Evolutionary conservation across 2,113 vertebrate genomes (phyloP), one percentile per base, ranked within the genome.

Genomic region (Empidonax alnorum): DNA sequence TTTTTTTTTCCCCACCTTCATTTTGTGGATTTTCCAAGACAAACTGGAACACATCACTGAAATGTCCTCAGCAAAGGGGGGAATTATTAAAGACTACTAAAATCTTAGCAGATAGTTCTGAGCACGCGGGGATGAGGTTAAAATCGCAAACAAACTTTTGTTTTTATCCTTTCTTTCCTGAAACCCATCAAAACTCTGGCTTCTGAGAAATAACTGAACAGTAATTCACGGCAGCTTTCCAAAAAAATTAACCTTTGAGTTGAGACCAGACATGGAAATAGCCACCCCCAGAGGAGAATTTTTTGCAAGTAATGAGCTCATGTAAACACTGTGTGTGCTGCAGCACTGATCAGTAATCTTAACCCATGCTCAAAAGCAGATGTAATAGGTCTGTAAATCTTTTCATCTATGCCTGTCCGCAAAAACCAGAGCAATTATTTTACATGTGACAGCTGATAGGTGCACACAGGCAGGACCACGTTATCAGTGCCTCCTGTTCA

Each of bases 221-320:
- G 31, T 42, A 39, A 72, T 95, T 92, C 56, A 92, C 27, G 87
- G 39, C 67, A 95, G 42, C 50, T 97, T 92, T 95, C 63, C 61
- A 91, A 88, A 88, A 52, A 93, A 93, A 84, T 95, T 93, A 94
- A 95, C 81, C 86, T 94, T 92, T 95, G 77, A 59, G 52, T 39
- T 93, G 80, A 86, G 67, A 92, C 25, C 62, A 72, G 42, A 25
- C n/a, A 58, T 68, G 33, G 86, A 94, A 91, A 89, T 42, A 30
- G 6, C 17, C 18, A 46, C 16, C 13, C 62, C 16, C 2, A 1
- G n/a, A 87, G n/a, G 59, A 91, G 67, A 62, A 23, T 25, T 69
- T 84, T 92, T 49, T 89, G 35, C 28, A 69, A 79, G 52, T 66
- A 91, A 82, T 88, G 68, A 90, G 23, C 35, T 59, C 62, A 25